phyloP scores from a whole-genome alignment of 2,797 vertebrate genomes.

The Girardinus metallicus region DNA sequence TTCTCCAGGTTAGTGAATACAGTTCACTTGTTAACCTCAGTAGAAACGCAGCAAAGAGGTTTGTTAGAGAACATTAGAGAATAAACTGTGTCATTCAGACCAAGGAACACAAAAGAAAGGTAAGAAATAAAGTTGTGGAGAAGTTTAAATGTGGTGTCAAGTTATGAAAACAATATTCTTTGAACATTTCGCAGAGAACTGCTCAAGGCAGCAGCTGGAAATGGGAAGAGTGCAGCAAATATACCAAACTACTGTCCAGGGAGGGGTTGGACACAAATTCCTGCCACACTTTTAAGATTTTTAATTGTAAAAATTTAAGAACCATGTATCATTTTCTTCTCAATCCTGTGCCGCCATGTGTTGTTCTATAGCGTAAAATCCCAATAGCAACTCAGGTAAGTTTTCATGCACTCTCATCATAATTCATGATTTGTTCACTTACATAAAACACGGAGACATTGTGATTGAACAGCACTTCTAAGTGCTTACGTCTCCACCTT shows the following conservation, averaged over 20 bases:
- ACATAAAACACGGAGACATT: background rate
- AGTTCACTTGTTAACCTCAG: background rate
- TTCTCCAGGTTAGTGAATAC: background rate
- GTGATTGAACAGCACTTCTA: slow-evolving; percentile 3
- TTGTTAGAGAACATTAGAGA: background rate
- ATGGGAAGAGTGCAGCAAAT: background rate
- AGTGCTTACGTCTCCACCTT: slow-evolving; percentile 4
- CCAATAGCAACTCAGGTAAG: background rate
- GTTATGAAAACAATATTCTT: background rate
- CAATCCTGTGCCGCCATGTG: background rate
- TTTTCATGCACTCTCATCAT: background rate
- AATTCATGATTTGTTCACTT: background rate
- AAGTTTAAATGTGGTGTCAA: background rate
- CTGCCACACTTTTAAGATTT: background rate
- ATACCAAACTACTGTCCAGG: background rate
- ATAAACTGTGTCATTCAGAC: background rate
- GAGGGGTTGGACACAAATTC: background rate
- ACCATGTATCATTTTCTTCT: background rate
- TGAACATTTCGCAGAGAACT: background rate
- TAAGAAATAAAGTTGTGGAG: background rate
- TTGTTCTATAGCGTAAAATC: background rate
- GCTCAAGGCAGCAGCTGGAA: background rate
- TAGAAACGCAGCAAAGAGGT: background rate
- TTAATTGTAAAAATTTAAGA: background rate
- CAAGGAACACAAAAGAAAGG: background rate